A percentile compares a stretch with the other conserved stretches of the same genome.
Evolutionary conservation across 2,113 vertebrate species (phyloP).

Genomic region (Corvus cornix): DNA sequence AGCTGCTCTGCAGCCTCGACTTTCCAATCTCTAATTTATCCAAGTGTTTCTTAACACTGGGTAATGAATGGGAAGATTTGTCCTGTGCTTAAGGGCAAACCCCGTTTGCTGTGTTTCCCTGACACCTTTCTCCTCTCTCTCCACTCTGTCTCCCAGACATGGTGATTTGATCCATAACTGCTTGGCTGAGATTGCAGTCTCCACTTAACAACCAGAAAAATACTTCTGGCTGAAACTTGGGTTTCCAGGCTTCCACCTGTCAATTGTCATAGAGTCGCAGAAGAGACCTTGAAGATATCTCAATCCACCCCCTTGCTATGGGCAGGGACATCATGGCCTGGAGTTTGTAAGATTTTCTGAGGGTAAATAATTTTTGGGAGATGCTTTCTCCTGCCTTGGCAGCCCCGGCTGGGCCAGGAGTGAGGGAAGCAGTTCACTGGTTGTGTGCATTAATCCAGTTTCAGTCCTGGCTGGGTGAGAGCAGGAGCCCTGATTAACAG

Average conservation of each 20-base stretch:
- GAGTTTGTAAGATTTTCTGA: neutral
- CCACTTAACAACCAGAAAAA: neutral
- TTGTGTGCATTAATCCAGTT: neutral
- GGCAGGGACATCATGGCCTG: neutral
- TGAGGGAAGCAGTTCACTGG: neutral
- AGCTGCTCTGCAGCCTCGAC: neutral
- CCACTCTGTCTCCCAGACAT: neutral
- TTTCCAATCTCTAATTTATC: neutral
- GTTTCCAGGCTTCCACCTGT: neutral
- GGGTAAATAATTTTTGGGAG: neutral
- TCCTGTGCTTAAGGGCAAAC: neutral
- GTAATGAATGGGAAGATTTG: conserved; percentile 25
- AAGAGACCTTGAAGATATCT: neutral
- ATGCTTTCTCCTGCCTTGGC: neutral
- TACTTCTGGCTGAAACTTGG: neutral
- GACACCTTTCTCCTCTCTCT: neutral
- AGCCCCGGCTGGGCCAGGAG: neutral
- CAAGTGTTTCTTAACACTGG: neutral
- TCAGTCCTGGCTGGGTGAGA: neutral
- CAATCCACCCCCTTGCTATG: neutral
- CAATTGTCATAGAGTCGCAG: neutral
- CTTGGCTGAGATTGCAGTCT: neutral
- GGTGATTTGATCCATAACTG: neutral
- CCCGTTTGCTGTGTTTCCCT: neutral
- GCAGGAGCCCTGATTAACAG: neutral